Evolutionary conservation across 2,888 invertebrate genomes (phyloP).

Genomic region (Gryllus longicercus): DNA sequence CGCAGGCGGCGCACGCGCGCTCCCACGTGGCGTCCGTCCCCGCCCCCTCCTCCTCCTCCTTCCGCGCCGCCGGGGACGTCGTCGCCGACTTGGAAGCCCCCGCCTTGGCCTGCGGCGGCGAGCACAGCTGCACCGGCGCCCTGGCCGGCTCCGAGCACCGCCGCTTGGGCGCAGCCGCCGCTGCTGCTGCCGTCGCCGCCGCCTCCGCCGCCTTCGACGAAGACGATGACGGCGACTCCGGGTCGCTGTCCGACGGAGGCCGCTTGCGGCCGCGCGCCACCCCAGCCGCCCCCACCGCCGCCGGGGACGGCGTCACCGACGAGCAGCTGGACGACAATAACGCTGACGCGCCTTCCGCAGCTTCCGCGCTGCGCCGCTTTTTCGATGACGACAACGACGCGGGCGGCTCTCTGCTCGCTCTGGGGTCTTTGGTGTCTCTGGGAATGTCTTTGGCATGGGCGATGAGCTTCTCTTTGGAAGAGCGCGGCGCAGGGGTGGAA

Average conservation of each 20-base stretch:
- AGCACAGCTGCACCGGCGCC: not conserved
- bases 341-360: too few species aligned
- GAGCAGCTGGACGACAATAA: not conserved
- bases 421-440: not conserved
- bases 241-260: not conserved
- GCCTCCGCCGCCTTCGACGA: not conserved
- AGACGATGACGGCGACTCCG: too few species aligned
- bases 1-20: constrained; percentile 26
- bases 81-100: not conserved
- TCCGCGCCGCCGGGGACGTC: not conserved
- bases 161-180: not conserved
- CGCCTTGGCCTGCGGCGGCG: not conserved
- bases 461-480: too few species aligned
- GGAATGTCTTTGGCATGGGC: not conserved
- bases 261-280: not conserved
- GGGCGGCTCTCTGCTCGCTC: not conserved
- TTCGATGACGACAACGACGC: not conserved
- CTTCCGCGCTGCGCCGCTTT: not conserved
- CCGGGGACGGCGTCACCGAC: not conserved
- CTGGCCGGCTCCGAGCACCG: not conserved
- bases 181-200: not conserved
- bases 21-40: not conserved
- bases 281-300: not conserved
- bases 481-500: too few species aligned
- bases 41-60: not conserved